Percentiles rank a stretch among this genome's conserved stretches.
Conservation (phyloP, 53 echinoderm and acorn worm genomes). For the Luidia sarsii region DNA sequence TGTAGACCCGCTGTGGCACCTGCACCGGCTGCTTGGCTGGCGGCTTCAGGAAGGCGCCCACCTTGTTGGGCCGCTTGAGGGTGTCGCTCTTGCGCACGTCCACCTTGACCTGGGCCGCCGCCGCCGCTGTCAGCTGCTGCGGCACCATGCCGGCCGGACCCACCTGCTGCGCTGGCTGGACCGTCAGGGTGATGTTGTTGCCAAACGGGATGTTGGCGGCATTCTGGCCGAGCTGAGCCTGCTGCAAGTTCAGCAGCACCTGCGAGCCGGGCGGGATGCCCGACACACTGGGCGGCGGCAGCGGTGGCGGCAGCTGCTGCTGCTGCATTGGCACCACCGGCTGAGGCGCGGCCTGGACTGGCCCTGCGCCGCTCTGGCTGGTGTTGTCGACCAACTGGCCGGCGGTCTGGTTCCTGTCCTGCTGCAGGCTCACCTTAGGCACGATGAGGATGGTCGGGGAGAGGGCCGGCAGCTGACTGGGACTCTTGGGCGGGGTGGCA, state of each 20-base stretch:
- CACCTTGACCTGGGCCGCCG: conserved; percentile 24
- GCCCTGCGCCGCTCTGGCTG: background rate
- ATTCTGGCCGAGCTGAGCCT: conserved; percentile 43
- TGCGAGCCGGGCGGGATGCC: too few relatives aligned
- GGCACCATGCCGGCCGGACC: background rate
- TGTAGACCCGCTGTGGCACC: conserved; percentile 46
- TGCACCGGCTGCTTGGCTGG: conserved; percentile 27
- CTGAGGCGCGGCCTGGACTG: too few relatives aligned
- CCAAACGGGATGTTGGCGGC: conserved; percentile 25
- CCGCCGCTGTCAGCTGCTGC: conserved; percentile 13
- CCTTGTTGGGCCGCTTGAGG: conserved; percentile 17
- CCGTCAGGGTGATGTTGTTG: conserved; percentile 35
- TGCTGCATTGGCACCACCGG: too few relatives aligned
- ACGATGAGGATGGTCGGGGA: conserved; percentile 45
- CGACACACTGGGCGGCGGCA: too few relatives aligned
- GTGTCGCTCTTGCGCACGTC: conserved; percentile 1
- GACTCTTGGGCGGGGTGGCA: conserved; percentile 39
- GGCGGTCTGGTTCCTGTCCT: conserved; percentile 13
- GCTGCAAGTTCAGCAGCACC: conserved; percentile 17
- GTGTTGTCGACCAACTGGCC: background rate
- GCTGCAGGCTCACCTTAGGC: conserved; percentile 43
- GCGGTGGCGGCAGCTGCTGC: too few relatives aligned
- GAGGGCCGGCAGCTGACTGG: conserved; percentile 32
- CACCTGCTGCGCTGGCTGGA: conserved; percentile 25
- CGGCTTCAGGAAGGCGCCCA: conserved; percentile 40